phyloP scores from a whole-genome alignment of 2,888 invertebrate genomes.

The Auanema sp. region DNA sequence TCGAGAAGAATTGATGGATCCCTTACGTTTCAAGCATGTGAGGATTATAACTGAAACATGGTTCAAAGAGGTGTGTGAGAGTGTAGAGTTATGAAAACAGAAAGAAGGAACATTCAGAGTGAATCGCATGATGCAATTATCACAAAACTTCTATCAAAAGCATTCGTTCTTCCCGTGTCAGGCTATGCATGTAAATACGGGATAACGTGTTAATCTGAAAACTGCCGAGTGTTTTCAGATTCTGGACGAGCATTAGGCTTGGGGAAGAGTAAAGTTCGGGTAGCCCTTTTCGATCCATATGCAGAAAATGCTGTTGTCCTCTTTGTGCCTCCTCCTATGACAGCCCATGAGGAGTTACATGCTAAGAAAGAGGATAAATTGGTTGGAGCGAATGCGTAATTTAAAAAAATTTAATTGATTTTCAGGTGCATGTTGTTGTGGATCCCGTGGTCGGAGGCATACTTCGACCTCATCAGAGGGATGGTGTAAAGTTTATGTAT shows the following conservation, averaged over 20 bases:
- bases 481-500: slow-evolving; percentile 98
- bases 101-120: slow-evolving; percentile 7
- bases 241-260: slow-evolving; percentile 55
- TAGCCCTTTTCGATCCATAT: slow-evolving; percentile 60
- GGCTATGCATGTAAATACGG: slow-evolving; percentile 54
- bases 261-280: slow-evolving; percentile 41
- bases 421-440: slow-evolving; percentile 89
- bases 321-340: slow-evolving; percentile 78
- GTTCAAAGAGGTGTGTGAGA: neutral
- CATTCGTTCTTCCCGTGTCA: slow-evolving; percentile 57
- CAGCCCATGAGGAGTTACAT: slow-evolving; percentile 85
- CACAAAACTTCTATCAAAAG: slow-evolving; percentile 46
- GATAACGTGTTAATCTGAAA: neutral
- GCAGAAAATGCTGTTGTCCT: slow-evolving; percentile 73
- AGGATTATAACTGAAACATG: slow-evolving; percentile 1
- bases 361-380: slow-evolving; percentile 70
- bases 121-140: slow-evolving; percentile 54
- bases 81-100: neutral
- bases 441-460: slow-evolving; percentile 89
- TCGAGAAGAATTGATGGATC: slow-evolving; percentile 25
- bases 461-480: slow-evolving; percentile 93
- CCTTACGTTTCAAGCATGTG: slow-evolving; percentile 26
- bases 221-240: slow-evolving; percentile 32
- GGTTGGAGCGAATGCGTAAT: slow-evolving; percentile 11
- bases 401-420: too few species aligned